These are phyloP conservation scores for Hystrix cristata DNA, from an alignment of 2,113 vertebrate species.

Conservation along the genomic window DNA sequence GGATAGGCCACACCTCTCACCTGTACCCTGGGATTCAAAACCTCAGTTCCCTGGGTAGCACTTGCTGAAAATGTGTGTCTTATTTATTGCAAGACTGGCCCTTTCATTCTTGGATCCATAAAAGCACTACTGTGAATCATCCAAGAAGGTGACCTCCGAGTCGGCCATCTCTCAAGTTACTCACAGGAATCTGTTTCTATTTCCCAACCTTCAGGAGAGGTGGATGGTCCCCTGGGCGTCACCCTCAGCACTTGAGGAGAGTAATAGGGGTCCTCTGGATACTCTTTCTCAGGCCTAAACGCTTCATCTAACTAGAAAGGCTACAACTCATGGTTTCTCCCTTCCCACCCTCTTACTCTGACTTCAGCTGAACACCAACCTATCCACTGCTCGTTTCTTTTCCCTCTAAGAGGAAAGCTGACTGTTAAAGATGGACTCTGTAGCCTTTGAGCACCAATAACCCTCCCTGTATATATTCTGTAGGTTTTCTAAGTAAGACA, in stretches of 20 bases:
- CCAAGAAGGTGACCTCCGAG: not conserved
- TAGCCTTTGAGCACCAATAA: not conserved
- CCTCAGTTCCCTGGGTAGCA: too few species aligned
- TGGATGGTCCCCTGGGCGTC: not conserved
- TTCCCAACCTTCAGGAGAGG: not conserved
- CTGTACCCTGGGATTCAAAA: not conserved
- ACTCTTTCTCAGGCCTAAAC: not conserved
- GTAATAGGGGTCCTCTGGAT: not conserved
- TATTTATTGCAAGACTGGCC: not conserved
- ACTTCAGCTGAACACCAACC: not conserved
- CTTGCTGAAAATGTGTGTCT: not conserved
- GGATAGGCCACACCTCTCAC: not conserved
- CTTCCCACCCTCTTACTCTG: not conserved
- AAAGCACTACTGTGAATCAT: not conserved
- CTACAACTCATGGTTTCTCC: not conserved
- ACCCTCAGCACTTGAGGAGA: not conserved
- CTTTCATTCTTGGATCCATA: not conserved
- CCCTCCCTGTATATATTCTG: not conserved
- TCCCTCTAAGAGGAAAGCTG: not conserved
- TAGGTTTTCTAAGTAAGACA: conserved; percentile 28
- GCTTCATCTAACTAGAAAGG: not conserved
- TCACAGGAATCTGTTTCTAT: not conserved
- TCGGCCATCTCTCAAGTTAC: not conserved
- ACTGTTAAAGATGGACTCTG: not conserved
- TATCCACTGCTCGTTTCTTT: not conserved